Conservation (phyloP, 2,888 invertebrate species). For the Shargacucullia verbasci region DNA sequence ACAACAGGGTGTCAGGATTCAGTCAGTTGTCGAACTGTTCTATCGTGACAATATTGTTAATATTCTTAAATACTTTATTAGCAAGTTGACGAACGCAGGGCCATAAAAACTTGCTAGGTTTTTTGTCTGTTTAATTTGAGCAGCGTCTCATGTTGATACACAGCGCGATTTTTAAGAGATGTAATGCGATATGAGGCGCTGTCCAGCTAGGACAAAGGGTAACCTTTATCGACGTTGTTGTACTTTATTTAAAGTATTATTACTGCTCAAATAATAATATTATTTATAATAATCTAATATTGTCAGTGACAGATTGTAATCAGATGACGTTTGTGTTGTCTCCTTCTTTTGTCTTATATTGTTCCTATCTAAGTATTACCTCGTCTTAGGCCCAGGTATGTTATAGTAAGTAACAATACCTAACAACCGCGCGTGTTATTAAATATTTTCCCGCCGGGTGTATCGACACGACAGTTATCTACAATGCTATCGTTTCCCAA, state of each 20-base stretch:
- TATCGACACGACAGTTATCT: constrained; percentile 23
- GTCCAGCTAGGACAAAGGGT: no score
- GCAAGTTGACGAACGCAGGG: constrained; percentile 39
- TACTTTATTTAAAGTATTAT: no score
- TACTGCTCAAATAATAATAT: no score
- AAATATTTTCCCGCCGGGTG: constrained; percentile 6
- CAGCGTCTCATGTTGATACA: no score
- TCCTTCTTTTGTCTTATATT: neutral
- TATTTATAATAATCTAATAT: constrained; percentile 15
- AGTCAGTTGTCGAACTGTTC: constrained; percentile 69
- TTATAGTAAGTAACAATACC: constrained; percentile 1
- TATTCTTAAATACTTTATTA: constrained; percentile 66
- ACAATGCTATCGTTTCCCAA: constrained; percentile 24
- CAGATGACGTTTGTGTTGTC: constrained; percentile 1
- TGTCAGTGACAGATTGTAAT: constrained; percentile 10
- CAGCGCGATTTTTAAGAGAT: no score
- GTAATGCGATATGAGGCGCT: no score
- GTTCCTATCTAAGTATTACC: constrained; percentile 4
- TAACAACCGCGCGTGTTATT: neutral
- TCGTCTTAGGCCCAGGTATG: neutral
- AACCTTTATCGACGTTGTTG: no score
- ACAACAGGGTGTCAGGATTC: constrained; percentile 66
- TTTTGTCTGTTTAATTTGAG: neutral
- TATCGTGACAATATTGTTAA: constrained; percentile 66
- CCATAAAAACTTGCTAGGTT: neutral